phyloP scores from a whole-genome alignment of 2,797 vertebrate genomes.

The Oreortyx pictus region DNA sequence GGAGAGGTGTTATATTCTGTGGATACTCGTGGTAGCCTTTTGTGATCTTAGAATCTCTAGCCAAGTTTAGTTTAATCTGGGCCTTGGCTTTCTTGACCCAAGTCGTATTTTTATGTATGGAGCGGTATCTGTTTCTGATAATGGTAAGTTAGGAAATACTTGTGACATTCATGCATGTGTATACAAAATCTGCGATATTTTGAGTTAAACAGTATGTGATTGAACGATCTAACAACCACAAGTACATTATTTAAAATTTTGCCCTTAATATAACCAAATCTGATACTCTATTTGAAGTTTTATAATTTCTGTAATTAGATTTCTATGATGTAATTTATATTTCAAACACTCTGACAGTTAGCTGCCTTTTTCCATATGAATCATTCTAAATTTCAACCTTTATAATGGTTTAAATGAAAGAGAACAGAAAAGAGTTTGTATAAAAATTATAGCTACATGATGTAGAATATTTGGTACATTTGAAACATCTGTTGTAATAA shows the following conservation, averaged over 20 bases:
- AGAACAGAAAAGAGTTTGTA: background rate
- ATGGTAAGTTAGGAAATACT: background rate
- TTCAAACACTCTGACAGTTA: background rate
- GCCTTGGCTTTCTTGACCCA: background rate
- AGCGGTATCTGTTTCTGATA: background rate
- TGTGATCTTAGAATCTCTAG: no score
- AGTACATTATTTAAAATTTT: background rate
- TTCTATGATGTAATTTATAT: background rate
- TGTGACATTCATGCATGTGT: rapidly evolving
- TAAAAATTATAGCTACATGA: background rate
- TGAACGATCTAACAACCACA: background rate
- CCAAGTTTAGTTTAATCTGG: no score
- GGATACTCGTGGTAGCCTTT: no score
- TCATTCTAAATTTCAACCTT: background rate
- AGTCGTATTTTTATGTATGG: background rate
- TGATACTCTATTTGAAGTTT: background rate
- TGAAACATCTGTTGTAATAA: background rate
- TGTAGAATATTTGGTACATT: background rate
- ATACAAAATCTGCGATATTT: background rate
- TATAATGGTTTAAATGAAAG: background rate
- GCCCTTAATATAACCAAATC: background rate
- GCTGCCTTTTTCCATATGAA: background rate
- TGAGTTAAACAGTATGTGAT: background rate
- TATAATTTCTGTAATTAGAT: background rate
- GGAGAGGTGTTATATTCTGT: no score